These are phyloP conservation scores for Lordiphosa stackelbergi DNA, from an alignment of 1,140 invertebrate species.

Conservation along the genomic window DNA sequence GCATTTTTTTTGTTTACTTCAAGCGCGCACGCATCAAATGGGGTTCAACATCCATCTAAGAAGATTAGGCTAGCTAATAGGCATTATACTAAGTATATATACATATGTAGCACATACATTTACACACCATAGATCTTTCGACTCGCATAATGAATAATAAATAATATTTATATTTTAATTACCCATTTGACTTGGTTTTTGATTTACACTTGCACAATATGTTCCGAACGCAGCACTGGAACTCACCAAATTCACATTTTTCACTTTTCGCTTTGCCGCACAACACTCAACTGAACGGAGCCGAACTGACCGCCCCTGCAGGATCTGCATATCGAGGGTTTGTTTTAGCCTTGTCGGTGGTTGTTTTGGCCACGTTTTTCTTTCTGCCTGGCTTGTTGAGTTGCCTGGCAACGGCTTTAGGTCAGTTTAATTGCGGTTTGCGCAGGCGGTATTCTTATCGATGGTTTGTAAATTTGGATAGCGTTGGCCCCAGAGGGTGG, in stretches of 20 bases:
- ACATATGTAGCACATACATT: conserved; percentile 11
- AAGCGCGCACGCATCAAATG: conserved; percentile 40
- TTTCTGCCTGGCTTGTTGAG: conserved; percentile 27
- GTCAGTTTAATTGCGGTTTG: conserved; percentile 64
- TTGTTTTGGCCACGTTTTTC: conserved; percentile 51
- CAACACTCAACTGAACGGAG: conserved; percentile 6
- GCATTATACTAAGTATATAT: conserved; percentile 30
- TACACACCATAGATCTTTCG: conserved; percentile 20
- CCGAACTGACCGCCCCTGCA: conserved; percentile 39
- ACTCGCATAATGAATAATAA: conserved; percentile 46
- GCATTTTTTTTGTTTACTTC: conserved; percentile 24
- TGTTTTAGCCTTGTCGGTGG: conserved; percentile 42
- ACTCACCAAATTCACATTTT: conserved; percentile 10
- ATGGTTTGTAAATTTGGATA: too few relatives aligned
- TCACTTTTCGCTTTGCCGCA: conserved; percentile 11
- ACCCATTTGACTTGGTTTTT: conserved; percentile 46
- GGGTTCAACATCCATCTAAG: conserved; percentile 71
- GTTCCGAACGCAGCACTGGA: neutral
- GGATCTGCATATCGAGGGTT: conserved; percentile 9
- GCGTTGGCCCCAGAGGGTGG: neutral
- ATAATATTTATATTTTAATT: conserved; percentile 39
- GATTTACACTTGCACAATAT: neutral
- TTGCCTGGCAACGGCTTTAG: conserved; percentile 59
- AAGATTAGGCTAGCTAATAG: conserved; percentile 54
- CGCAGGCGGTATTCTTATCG: conserved; percentile 47